Evolutionary conservation across 2,113 vertebrate species (phyloP).

Genomic region (Peromyscus polionotus): DNA sequence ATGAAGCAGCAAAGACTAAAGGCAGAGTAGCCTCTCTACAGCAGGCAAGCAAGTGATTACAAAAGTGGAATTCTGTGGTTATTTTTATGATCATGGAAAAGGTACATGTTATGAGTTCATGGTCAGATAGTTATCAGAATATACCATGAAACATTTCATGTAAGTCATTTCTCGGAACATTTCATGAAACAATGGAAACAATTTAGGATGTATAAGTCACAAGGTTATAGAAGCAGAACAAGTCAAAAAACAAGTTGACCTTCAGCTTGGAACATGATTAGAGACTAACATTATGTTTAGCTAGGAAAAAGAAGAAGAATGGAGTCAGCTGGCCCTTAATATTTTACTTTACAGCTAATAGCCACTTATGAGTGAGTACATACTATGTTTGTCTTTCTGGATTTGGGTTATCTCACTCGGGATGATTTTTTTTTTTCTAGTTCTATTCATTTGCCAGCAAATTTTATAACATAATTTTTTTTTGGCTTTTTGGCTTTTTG

Average conservation of each 20-base stretch:
- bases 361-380: neutral
- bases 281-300: neutral
- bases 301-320: neutral
- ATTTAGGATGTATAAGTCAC: neutral
- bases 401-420: neutral
- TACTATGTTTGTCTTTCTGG: neutral
- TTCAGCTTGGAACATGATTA: neutral
- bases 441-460: neutral
- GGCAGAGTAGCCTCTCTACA: neutral
- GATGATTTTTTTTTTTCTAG: neutral
- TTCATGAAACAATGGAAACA: neutral
- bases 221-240: neutral
- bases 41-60: neutral
- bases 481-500: neutral
- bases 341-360: neutral
- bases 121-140: neutral
- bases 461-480: neutral
- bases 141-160: neutral
- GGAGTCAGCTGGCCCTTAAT: neutral
- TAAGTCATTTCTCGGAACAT: neutral
- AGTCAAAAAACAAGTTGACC: neutral
- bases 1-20: neutral
- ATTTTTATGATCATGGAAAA: neutral
- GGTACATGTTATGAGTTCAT: neutral
- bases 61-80: neutral